Percentiles rank a stretch among this genome's conserved stretches.
Evolutionary conservation across 2,113 vertebrate species (phyloP).

Genomic region (Chloropsis cyanopogon): DNA sequence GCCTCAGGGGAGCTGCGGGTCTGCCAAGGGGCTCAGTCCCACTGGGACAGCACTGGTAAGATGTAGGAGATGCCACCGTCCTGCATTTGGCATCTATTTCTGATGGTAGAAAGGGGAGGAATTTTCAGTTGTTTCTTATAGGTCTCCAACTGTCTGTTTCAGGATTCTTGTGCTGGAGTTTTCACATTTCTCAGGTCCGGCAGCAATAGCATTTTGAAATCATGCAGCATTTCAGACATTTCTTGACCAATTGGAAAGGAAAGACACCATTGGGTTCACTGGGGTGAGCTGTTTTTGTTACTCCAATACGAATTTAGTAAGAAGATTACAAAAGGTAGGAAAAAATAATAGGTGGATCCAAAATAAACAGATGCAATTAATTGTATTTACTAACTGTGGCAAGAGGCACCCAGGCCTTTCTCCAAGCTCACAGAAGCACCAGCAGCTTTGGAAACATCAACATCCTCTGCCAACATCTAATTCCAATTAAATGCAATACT

Average conservation of each 20-base stretch:
- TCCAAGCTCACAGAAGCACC: not conserved
- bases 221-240: not conserved
- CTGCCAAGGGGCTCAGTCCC: not conserved
- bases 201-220: not conserved
- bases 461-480: not conserved
- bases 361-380: not conserved
- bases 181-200: not conserved
- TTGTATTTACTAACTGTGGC: not conserved
- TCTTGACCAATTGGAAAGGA: not conserved
- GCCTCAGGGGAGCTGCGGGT: not conserved
- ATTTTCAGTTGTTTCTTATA: not conserved
- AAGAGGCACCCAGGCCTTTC: not conserved
- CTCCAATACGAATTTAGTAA: not conserved
- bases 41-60: accelerated
- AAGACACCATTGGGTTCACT: not conserved
- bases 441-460: not conserved
- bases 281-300: not conserved
- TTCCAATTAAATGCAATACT: not conserved
- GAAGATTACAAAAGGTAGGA: not conserved
- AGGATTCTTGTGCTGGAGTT: not conserved
- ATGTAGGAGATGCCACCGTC: not conserved
- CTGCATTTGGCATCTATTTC: not conserved
- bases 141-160: not conserved
- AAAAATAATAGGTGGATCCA: not conserved
- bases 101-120: not conserved